Base-by-base conservation (phyloP, 2,888 invertebrate species). In the Ophion obscuratus region DNA sequence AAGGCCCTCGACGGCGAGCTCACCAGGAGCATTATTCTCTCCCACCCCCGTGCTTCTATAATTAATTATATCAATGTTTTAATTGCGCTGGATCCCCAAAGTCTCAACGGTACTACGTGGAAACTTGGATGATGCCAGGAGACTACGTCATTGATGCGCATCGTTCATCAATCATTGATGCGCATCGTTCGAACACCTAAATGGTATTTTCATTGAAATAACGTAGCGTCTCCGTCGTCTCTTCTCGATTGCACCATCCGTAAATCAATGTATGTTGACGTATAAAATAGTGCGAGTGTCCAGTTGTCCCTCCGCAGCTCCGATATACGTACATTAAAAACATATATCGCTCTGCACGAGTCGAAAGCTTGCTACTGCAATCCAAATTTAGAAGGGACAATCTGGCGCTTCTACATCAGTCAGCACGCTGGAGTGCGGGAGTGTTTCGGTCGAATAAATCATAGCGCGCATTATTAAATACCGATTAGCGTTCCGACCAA, bases 381-480 rank as follows among this genome's bases (percentile, higher is more conserved):
- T 76, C 79, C 70, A 61, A 84, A 84, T 87, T 84, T 81, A 80
- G 82, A 79, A 71, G 61, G 71, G 77, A 66, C 64, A 57, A 31
- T 71, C 31, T 40, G 68, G 53, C 44, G 40, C 53, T 24, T 31
- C 80, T 74, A 70, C 62, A 62, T 31, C 17, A 36, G 27, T 40
- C 36, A 47, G 59, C 74, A 62, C 31, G 14, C 11, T 59, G 36
- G 70, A 61, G 70, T 31, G 73, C 31, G 70, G 76, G 66, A 57
- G 67, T 64, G 64, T 68, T 66, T 47, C 77, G 71, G 53, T 53
- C 47, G 78, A 75, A 84, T 85, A 81, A 87, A 87, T 83, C 80
- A 80, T 47, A 14, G 20, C 83, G 84, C 64, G 86, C 86, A 85
- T 87, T 88, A 89, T 87, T 89, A 90, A 89, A 90, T 91, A 87